Conservation (phyloP, 2,888 invertebrate genomes). For the Linnaemya vulpina region DNA sequence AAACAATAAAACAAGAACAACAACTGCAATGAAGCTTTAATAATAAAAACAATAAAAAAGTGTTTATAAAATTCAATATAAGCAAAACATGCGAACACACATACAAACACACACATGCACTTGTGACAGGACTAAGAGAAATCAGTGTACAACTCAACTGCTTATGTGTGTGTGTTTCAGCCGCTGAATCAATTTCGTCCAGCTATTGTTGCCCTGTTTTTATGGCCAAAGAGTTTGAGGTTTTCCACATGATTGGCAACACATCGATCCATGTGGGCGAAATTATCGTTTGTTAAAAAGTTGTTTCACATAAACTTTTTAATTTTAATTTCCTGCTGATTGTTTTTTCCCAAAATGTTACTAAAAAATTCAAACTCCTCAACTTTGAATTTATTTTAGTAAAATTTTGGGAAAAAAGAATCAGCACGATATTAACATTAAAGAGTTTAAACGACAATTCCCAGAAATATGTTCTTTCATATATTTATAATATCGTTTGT, state of each 20-base stretch:
- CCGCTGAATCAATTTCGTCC: constrained; percentile 39
- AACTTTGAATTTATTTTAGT: too few species aligned
- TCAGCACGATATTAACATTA: too few species aligned
- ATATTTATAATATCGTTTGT: too few species aligned
- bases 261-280: background rate
- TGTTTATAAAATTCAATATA: constrained; percentile 53
- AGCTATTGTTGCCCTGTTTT: constrained; percentile 25
- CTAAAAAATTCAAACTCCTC: too few species aligned
- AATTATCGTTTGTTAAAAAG: background rate
- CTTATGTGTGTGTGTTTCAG: background rate
- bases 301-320: too few species aligned
- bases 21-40: constrained; percentile 19
- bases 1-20: constrained; percentile 70
- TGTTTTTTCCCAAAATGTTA: too few species aligned
- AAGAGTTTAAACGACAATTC: too few species aligned
- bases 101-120: background rate
- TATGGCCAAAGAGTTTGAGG: constrained; percentile 43
- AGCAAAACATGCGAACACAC: constrained; percentile 28
- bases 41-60: constrained; percentile 48
- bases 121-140: constrained; percentile 5
- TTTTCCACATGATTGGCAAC: constrained; percentile 57
- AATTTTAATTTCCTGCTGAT: too few species aligned
- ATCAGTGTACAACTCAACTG: constrained; percentile 23
- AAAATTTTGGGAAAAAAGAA: too few species aligned
- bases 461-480: too few species aligned